Percentiles rank a stretch among this genome's conserved stretches.
These are phyloP conservation scores for Lophius piscatorius DNA, from an alignment of 2,113 vertebrate genomes.

Conservation along the genomic window DNA sequence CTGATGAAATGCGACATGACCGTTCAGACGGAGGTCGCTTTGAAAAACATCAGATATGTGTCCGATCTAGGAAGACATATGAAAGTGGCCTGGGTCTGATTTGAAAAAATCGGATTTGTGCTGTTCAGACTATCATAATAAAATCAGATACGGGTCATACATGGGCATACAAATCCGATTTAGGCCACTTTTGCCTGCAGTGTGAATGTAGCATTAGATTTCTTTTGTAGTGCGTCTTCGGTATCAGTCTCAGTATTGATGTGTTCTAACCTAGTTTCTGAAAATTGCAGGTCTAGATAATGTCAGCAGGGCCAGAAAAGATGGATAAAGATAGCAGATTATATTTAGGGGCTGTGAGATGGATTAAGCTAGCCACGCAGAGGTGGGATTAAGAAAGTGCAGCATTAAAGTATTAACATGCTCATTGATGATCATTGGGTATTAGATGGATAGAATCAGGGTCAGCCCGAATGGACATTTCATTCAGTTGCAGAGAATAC, in stretches of 20 bases:
- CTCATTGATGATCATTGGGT: neutral
- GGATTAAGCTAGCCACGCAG: slow-evolving; percentile 6
- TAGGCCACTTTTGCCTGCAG: no score
- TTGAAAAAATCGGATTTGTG: no score
- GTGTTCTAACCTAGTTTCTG: slow-evolving; percentile 33
- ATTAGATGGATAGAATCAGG: neutral
- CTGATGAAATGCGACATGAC: no score
- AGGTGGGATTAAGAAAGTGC: slow-evolving; percentile 12
- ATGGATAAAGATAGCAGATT: slow-evolving; percentile 34
- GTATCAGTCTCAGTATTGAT: slow-evolving; percentile 19
- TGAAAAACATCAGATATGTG: no score
- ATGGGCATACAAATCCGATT: no score
- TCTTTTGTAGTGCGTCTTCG: slow-evolving; percentile 28
- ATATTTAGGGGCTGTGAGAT: slow-evolving; percentile 17
- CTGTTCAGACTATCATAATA: no score
- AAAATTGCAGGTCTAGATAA: slow-evolving; percentile 31
- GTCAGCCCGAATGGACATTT: neutral
- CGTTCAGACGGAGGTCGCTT: no score
- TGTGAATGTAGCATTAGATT: no score
- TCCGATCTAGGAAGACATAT: no score
- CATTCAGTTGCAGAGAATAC: no score
- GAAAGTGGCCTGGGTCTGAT: no score
- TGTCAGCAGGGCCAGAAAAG: slow-evolving; percentile 11
- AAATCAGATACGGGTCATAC: no score
- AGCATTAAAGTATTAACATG: slow-evolving; percentile 25